Base-by-base conservation (phyloP, 2,797 vertebrate genomes). In the Geotrypetes seraphini region DNA sequence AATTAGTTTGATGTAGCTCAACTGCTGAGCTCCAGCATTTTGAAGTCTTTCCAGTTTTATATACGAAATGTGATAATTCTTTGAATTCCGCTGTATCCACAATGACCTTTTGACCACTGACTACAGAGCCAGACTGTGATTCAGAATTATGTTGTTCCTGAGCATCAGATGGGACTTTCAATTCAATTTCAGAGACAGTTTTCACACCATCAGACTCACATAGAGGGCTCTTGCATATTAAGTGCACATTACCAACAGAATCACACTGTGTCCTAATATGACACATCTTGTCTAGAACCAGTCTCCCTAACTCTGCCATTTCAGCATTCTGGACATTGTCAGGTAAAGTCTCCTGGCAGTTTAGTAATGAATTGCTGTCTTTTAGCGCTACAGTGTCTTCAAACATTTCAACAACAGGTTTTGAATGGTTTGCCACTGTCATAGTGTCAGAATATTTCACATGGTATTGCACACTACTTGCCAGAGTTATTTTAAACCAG, bases 171-270 rank as follows among this genome's bases (percentile, higher is more conserved):
- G n/a, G n/a, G n/a, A n/a, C n/a, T n/a, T n/a, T n/a, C n/a, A n/a
- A n/a, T n/a, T n/a, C 30, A 1, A 17, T 22, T 24, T 37, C 31
- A 41, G 43, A 43, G 52, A 48, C 13, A 2, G 13, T 8, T 23
- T 28, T 22, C 0, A 0, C 27, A 4, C 25, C 39, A 37, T 50
- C 38, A 34, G 28, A 13, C 10, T 36, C 36, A 17, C 12, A 2
- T 2, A 21, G 28, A 11, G 31, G 29, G 33, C 15, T 46, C 11
- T 7, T 15, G 8, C 12, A 10, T 29, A 25, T 1, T 13, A 39
- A 28, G 12, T 8, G 12, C 26, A 39, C 26, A 16, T 13, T 16
- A 40, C 27, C 3, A 33, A 9, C 11, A 20, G 16, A 25, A 12
- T 15, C 10, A 14, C 34, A 22, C 20, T 13, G 5, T 3, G 27